Conservation (phyloP, 2,113 vertebrate genomes). For the Galemys pyrenaicus region DNA sequence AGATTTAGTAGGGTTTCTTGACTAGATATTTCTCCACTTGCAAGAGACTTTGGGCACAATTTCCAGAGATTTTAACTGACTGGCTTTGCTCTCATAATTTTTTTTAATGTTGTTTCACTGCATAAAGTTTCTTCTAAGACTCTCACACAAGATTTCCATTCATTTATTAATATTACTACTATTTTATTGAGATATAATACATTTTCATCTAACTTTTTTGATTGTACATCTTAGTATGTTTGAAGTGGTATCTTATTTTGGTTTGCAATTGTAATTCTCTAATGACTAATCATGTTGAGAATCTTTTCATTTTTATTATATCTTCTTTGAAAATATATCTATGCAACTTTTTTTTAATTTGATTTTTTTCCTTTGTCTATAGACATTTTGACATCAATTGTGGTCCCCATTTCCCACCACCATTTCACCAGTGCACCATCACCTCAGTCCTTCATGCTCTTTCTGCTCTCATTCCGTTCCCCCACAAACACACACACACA, state of each 20-base stretch:
- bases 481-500: too few relatives aligned
- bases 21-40: too few relatives aligned
- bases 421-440: too few relatives aligned
- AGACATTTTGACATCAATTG: too few relatives aligned
- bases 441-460: too few relatives aligned
- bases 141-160: neutral
- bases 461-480: too few relatives aligned
- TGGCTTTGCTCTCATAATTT: neutral
- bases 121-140: neutral
- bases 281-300: neutral
- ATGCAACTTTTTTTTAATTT: neutral
- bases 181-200: neutral
- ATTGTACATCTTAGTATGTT: neutral
- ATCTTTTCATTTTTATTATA: neutral
- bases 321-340: neutral
- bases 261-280: neutral
- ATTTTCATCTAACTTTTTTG: neutral
- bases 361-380: too few relatives aligned
- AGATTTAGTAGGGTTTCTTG: too few relatives aligned
- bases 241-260: neutral
- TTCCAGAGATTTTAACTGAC: neutral
- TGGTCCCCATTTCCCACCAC: too few relatives aligned
- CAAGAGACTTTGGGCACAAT: too few relatives aligned
- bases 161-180: neutral
- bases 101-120: neutral